Evolutionary conservation across 1,140 invertebrate genomes (phyloP).

Genomic region (Drosophila lacteicornis): DNA sequence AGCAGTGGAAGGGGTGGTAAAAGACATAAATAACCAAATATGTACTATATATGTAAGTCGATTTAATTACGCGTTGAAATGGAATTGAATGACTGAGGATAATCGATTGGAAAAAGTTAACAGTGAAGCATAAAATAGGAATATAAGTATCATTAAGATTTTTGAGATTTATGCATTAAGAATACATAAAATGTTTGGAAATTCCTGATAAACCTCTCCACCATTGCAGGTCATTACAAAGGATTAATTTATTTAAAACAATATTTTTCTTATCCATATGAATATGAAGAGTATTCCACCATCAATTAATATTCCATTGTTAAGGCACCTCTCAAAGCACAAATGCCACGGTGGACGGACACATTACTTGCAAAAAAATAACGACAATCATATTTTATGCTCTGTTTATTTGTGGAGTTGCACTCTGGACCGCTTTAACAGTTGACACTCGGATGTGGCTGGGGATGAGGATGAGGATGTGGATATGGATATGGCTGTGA

Average conservation of each 20-base stretch:
- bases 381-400: conserved; percentile 74
- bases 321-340: conserved; percentile 9
- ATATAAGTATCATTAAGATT: no score
- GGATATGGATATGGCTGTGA: conserved; percentile 48
- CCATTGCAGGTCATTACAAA: background rate
- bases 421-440: conserved; percentile 58
- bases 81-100: background rate
- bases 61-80: background rate
- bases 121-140: no score
- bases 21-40: background rate
- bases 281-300: conserved; percentile 18
- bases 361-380: conserved; percentile 40
- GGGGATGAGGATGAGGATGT: conserved; percentile 35
- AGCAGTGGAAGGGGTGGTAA: background rate
- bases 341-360: background rate
- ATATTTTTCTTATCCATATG: conserved; percentile 1
- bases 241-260: conserved; percentile 15
- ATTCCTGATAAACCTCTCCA: background rate
- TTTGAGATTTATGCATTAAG: no score
- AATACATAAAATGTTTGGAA: background rate
- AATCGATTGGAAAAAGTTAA: background rate
- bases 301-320: conserved; percentile 32
- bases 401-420: conserved; percentile 68
- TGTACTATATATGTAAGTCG: background rate
- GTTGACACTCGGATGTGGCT: conserved; percentile 62